These are phyloP conservation scores for Thamnophis elegans DNA, from an alignment of 2,797 vertebrate genomes.

Conservation along the genomic window DNA sequence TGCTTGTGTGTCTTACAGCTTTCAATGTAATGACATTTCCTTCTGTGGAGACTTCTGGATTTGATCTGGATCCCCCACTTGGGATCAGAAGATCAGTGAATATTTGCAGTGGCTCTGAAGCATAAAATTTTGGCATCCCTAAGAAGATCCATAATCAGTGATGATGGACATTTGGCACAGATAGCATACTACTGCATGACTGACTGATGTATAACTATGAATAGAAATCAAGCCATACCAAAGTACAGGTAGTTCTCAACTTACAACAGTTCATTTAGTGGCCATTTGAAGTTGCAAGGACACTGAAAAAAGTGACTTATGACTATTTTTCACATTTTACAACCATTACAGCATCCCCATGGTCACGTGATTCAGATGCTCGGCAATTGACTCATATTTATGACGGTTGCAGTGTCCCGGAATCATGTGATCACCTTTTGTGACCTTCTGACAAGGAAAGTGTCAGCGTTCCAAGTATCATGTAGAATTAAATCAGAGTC, in stretches of 20 bases:
- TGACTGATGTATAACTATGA: not conserved
- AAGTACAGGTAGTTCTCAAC: not conserved
- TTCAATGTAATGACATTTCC: not conserved
- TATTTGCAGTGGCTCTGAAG: not conserved
- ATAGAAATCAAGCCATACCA: not conserved
- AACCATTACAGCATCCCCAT: not conserved
- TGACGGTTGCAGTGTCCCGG: not conserved
- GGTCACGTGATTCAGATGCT: not conserved
- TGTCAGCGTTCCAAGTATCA: too few species aligned
- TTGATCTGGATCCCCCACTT: not conserved
- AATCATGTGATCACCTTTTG: not conserved
- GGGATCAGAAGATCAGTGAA: not conserved
- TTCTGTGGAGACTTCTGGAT: not conserved
- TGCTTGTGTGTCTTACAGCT: not conserved
- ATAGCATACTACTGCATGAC: not conserved
- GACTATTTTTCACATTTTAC: not conserved
- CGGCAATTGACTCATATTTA: not conserved
- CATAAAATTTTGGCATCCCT: not conserved
- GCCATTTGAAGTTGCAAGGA: not conserved
- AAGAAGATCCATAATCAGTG: not conserved
- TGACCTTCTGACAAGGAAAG: not conserved
- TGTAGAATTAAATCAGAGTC: too few species aligned
- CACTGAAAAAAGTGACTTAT: not conserved
- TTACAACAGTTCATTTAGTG: not conserved
- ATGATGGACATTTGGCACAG: not conserved